phyloP scores from a whole-genome alignment of 2,113 vertebrate genomes.

The Prionailurus bengalensis region DNA sequence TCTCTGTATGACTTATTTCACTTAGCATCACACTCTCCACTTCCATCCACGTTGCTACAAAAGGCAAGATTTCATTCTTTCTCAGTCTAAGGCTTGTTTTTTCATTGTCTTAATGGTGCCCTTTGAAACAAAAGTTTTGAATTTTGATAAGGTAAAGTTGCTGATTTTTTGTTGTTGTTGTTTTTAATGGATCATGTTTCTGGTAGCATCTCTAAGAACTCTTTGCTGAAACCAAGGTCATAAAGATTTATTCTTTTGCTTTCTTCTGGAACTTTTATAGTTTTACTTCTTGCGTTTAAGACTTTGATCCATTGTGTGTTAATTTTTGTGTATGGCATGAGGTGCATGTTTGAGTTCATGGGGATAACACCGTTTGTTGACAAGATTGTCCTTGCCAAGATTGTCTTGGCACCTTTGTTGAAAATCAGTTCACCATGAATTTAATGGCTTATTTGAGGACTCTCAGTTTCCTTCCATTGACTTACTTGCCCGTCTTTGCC shows the following conservation, averaged over 20 bases:
- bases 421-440: not conserved
- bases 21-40: no score
- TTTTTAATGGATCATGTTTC: not conserved
- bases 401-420: not conserved
- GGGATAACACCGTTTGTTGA: not conserved
- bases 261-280: not conserved
- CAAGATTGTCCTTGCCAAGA: not conserved
- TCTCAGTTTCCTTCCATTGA: not conserved
- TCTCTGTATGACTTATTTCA: no score
- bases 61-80: not conserved
- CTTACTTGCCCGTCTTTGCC: not conserved
- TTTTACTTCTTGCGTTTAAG: not conserved
- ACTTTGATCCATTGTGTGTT: not conserved
- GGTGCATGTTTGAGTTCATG: not conserved
- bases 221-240: not conserved
- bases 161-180: not conserved
- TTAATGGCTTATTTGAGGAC: not conserved
- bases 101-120: not conserved
- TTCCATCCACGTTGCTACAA: no score
- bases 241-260: not conserved
- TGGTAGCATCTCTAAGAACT: not conserved
- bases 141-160: not conserved
- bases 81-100: not conserved
- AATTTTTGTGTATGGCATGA: not conserved
- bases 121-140: constrained; percentile 9